Evolutionary conservation across 2,888 invertebrate species (phyloP), one percentile per base, ranked within the genome.

Genomic region (Eilema griseolum): DNA sequence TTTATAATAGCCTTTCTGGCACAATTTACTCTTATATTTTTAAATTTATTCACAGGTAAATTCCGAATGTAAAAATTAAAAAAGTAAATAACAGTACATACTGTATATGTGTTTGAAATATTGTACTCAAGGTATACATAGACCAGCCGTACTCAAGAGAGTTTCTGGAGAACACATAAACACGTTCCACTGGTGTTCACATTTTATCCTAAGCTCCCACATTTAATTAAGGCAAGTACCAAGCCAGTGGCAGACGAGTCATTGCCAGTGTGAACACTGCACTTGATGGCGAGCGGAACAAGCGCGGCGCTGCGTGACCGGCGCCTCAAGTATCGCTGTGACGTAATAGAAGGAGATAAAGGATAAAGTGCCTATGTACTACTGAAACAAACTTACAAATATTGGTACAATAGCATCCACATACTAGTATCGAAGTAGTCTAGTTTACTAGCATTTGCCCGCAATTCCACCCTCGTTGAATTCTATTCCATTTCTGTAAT

Each of bases 261-360:
- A 14, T 14, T 61, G 28, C 24, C 20, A 37, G 60, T 62, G 76
- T 73, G 52, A 86, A 86, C 85, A 75, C 69, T 8, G 70, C 62
- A 72, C 75, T 16, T 16, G 41, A 41, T 5, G 46, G 46, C 46
- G 46, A 46, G 46, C 5, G 20, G 20, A 20, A 8, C 20, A 46
- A 7, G 72, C 79, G 79, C 79, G 81, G 80, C 71, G 72, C 85
- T 82, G 88, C 90, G 88, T 88, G 89, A 87, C 89, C 80, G 76
- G 88, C 73, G 83, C 83, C 85, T 80, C 87, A 89, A 90, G 85
- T 88, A 89, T 88, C 86, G 83, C 90, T 88, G 88, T 88, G 88
- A 88, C 86, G 85, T 85, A 81, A 77, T 78, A 82, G 83, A 85
- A 83, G 82, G 71, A 81, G 82, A 84, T 81, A 83, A 82, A 85